Base-by-base conservation (phyloP, 2,888 invertebrate species). In the Halictus ligatus region DNA sequence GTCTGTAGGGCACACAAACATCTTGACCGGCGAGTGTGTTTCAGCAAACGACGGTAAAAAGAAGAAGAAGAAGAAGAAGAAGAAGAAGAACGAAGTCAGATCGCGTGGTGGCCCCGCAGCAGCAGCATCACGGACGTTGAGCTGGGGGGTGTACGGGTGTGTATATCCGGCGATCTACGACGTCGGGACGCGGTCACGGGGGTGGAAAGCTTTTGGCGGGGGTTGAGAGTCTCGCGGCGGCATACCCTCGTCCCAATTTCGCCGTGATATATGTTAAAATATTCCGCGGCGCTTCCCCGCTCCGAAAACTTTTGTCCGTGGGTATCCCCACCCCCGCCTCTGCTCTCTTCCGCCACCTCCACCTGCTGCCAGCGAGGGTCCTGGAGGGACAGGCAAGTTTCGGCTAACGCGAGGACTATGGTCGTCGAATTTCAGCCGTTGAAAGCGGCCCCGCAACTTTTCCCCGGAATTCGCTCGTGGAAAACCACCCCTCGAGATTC, bases 181-280 rank as follows among this genome's bases (percentile, higher is more conserved):
- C 72, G 82, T 60, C 48, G 64, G 50, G 69, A 69, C 75, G 35
- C 15, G 74, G 69, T 29, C 80, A 58, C 69, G 64, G 81, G 67
- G 87, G 54, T 80, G 69, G 87, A 81, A 71, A 78, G 78, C 60
- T 81, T 50, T 64, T 72, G 75, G 46, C 75, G 80, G 77, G 60
- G 64, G 87, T 84, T 71, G 71, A 43, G 43, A 71, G 73, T 64
- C 43, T 64, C 86, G 80, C 89, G 81, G 83, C 78, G 78, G 75
- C 89, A 86, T 89, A 91, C 89, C 85, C 88, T 84, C 89, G 91
- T 92, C 81, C 89, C 87, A 91, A 92, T 92, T 93, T 91, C 88
- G 72, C 86, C 90, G 83, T 90, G 90, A 92, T 90, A 83, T 92
- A 92, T 92, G 92, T 89, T 93, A 93, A 94, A 92, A 93, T 93